Evolutionary conservation across 2,888 invertebrate species (phyloP), one percentile per base, ranked within the genome.

Genomic region (Calliopum simillimum): DNA sequence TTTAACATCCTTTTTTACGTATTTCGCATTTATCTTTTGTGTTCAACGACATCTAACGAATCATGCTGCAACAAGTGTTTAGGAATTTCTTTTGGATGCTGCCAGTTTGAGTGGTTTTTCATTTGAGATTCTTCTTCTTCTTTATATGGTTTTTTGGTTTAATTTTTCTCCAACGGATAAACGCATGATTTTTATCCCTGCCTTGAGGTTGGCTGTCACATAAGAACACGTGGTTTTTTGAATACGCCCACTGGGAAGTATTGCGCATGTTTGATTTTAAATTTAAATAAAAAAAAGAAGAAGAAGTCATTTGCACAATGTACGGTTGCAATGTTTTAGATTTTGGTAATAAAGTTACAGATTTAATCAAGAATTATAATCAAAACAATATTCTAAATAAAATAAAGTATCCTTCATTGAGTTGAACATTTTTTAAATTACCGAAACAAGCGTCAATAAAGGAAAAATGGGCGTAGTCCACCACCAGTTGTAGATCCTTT

Each of bases 241-340:
- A 11, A 53, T 19, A 25, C 64, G 47, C 64, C 64, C 41, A 2
- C 19, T 51, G 3, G 19, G 14, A 51, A 41, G 51, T 19, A 64
- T 4, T 23, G 64, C 64, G 64, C 64, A 64, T 33, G 64, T 41
- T 53, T 33, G 41, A 4, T 14, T 56, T 59, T 59, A 12, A 58
- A 59, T 44, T 44, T 11, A 16, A 53, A 19, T 5, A 53, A 16
- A 53, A 53, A 5, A n/a, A 53, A 4, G 16, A 13, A 53, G 13
- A 53, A 21, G 12, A 3, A 2, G 23, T 33, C 8, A 8, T 33
- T 2, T 3, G 33, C 1, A 33, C 0, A 33, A 33, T 6, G 8
- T 33, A n/a, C n/a, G n/a, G n/a, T 8, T 4, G 33, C 33, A 33
- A 8, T 8, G 4, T 33, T 33, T 33, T 6, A 33, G 8, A 33